Conservation (phyloP, 64 coral and sea anemone species). For the Catalaphyllia jardinei region DNA sequence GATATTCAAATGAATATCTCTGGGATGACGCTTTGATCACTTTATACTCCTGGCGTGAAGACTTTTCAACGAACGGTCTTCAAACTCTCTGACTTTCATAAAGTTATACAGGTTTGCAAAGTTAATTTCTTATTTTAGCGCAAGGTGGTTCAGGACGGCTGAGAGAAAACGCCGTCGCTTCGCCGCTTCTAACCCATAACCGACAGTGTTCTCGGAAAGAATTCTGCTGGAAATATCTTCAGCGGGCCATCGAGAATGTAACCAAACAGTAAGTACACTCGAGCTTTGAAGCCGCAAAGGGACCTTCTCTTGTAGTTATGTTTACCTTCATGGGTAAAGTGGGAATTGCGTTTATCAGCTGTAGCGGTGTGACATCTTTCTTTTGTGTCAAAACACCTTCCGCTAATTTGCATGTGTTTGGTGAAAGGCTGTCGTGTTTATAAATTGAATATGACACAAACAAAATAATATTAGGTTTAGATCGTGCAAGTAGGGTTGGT, state of each 20-base stretch:
- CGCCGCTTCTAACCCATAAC: neutral
- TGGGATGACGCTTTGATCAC: neutral
- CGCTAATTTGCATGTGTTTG: constrained; percentile 52
- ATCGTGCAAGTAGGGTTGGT: neutral
- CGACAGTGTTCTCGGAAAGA: neutral
- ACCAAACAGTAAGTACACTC: neutral
- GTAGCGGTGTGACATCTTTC: constrained; percentile 10
- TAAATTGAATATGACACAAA: constrained; percentile 51
- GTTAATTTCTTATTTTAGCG: neutral
- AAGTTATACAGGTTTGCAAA: neutral
- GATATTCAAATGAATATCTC: neutral
- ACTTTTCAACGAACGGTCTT: neutral
- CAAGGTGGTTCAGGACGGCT: neutral
- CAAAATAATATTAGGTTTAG: constrained; percentile 26
- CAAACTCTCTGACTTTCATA: neutral
- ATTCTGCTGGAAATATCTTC: neutral
- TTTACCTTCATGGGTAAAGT: constrained; percentile 19
- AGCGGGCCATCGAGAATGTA: neutral
- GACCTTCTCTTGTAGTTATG: constrained; percentile 5
- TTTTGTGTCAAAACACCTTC: constrained; percentile 34
- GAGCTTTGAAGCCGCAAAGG: neutral
- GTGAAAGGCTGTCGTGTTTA: constrained; percentile 34
- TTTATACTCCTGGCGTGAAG: neutral
- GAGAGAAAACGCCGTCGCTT: neutral
- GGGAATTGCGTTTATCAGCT: constrained; percentile 35